Evolutionary conservation across 2,113 vertebrate species (phyloP).

Genomic region (Charina bottae): DNA sequence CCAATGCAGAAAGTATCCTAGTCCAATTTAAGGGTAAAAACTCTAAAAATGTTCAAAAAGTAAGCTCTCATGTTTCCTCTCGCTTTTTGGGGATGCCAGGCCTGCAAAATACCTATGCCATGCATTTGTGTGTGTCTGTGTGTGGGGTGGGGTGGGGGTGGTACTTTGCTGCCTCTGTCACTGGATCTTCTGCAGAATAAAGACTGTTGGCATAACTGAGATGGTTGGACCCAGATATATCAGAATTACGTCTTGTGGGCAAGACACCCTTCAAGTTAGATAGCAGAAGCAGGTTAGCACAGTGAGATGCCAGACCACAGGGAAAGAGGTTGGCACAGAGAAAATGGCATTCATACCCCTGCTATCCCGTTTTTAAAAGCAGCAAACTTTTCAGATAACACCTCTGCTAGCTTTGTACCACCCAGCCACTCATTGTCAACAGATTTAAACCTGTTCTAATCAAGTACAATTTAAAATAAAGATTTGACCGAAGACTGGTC

Average conservation of each 20-base stretch:
- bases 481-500: no score
- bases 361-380: no score
- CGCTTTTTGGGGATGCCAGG: background rate
- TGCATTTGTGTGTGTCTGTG: background rate
- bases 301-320: background rate
- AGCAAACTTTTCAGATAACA: no score
- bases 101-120: background rate
- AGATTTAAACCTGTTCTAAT: no score
- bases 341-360: no score
- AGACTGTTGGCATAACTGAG: background rate
- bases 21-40: background rate
- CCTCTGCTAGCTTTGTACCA: no score
- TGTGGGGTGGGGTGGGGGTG: background rate
- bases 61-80: background rate
- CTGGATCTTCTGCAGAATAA: background rate
- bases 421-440: no score
- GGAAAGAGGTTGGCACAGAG: background rate
- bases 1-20: background rate
- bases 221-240: background rate
- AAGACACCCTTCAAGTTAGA: background rate
- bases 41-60: background rate
- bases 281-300: background rate
- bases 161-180: background rate
- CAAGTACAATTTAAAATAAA: no score
- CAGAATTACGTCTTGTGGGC: background rate